phyloP scores from a whole-genome alignment of 1,140 invertebrate species.

The Conus ventricosus region DNA sequence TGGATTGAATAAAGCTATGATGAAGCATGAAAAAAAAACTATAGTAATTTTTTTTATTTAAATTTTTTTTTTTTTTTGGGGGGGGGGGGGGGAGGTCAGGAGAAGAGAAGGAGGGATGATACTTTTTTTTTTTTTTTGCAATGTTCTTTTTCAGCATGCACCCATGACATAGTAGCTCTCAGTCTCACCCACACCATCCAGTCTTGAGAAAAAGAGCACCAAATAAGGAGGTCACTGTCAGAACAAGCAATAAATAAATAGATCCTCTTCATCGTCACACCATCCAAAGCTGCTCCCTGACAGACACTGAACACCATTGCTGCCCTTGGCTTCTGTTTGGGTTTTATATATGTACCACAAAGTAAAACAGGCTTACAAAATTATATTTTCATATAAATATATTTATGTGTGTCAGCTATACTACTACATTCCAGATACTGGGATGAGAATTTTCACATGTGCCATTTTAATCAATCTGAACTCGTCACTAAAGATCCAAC shows the following conservation, averaged over 20 bases:
- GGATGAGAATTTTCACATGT: not conserved
- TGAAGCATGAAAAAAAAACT: not conserved
- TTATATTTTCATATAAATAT: not conserved
- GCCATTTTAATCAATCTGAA: not conserved
- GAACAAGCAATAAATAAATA: conserved; percentile 14
- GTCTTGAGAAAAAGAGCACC: not conserved
- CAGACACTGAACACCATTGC: conserved; percentile 28
- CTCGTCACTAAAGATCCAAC: not conserved
- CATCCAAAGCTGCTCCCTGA: not conserved
- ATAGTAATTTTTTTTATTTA: not conserved
- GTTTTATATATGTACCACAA: not conserved
- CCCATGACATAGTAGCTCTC: not conserved
- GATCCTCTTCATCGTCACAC: not conserved
- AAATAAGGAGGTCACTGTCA: not conserved
- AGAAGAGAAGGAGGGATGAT: not conserved
- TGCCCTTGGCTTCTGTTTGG: conserved; percentile 19
- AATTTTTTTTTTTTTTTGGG: not conserved
- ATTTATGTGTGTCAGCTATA: not conserved
- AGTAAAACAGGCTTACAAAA: not conserved
- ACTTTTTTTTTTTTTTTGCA: no score
- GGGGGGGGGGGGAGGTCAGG: no score
- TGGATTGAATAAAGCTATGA: not conserved
- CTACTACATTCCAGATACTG: not conserved
- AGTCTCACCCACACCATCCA: not conserved
- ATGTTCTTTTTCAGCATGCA: not conserved